Conservation (phyloP, 2,113 vertebrate species). For the Plectropomus leopardus region DNA sequence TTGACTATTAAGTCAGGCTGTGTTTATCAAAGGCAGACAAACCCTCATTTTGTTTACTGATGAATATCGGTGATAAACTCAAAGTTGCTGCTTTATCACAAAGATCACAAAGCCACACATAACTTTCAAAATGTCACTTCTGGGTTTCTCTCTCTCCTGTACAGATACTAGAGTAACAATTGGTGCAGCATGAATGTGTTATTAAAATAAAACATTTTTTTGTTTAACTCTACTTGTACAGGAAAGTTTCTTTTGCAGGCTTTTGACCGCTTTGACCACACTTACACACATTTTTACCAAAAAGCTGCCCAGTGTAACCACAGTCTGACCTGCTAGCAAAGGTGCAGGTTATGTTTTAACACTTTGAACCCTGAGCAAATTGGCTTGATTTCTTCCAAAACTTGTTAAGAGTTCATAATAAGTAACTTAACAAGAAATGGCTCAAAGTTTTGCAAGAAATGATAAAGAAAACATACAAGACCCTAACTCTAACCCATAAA, state of each 20-base stretch:
- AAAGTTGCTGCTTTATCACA: neutral
- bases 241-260: too few relatives aligned
- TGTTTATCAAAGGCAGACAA: neutral
- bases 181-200: neutral
- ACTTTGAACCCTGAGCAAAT: too few relatives aligned
- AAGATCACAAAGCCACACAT: neutral
- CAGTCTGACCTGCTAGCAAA: neutral
- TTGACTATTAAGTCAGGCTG: neutral
- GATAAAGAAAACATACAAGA: too few relatives aligned
- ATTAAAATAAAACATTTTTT: neutral
- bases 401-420: too few relatives aligned
- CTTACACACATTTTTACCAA: neutral
- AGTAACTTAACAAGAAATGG: too few relatives aligned
- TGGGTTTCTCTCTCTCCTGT: neutral
- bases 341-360: too few relatives aligned
- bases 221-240: too few relatives aligned
- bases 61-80: slow-evolving; percentile 3
- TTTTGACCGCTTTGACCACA: too few relatives aligned
- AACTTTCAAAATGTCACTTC: neutral
- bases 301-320: neutral
- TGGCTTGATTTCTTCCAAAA: too few relatives aligned
- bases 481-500: too few relatives aligned
- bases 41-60: neutral
- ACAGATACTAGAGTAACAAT: neutral
- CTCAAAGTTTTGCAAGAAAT: too few relatives aligned